Percentiles rank a stretch among this genome's conserved stretches.
These are phyloP conservation scores for Sclerodermus sp. DNA, from an alignment of 2,888 invertebrate genomes.

Conservation along the genomic window DNA sequence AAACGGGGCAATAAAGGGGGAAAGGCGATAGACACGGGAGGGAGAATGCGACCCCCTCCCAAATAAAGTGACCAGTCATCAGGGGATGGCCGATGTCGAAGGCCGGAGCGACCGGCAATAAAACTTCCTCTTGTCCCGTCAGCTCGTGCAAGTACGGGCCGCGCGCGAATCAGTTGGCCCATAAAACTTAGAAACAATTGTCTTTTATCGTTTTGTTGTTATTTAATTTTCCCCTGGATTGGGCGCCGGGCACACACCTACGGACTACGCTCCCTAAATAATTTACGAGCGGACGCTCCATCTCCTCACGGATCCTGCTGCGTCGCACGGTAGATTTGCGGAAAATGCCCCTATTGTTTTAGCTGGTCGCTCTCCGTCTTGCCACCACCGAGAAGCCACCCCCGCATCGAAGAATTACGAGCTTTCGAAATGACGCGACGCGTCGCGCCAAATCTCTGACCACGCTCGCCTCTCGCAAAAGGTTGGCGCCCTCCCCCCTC, in stretches of 20 bases:
- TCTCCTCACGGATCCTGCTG: conserved; percentile 1
- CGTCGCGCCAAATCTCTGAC: conserved; percentile 13
- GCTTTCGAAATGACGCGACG: background rate
- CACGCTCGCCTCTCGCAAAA: background rate
- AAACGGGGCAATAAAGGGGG: background rate
- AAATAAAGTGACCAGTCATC: conserved; percentile 46
- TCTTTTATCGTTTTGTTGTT: conserved; percentile 59
- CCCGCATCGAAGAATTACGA: conserved; percentile 13
- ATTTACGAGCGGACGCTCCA: conserved; percentile 55
- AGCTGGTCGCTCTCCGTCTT: conserved; percentile 3
- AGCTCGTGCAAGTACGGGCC: background rate
- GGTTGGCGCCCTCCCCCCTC: too few species aligned
- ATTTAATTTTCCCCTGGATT: conserved; percentile 52
- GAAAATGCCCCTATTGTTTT: conserved; percentile 22
- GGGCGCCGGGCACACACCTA: conserved; percentile 25
- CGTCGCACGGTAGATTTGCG: conserved; percentile 30
- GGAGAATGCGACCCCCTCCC: conserved; percentile 28
- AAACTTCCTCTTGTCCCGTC: conserved; percentile 35
- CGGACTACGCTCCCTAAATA: conserved; percentile 45
- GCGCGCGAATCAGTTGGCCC: conserved; percentile 38
- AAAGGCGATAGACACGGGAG: background rate
- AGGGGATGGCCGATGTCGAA: conserved; percentile 21
- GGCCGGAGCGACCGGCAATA: conserved; percentile 29
- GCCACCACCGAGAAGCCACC: too few species aligned
- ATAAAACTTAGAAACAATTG: conserved; percentile 59